These are phyloP conservation scores for Notarius quadriscutis DNA, from an alignment of 2,113 vertebrate genomes.

Conservation along the genomic window DNA sequence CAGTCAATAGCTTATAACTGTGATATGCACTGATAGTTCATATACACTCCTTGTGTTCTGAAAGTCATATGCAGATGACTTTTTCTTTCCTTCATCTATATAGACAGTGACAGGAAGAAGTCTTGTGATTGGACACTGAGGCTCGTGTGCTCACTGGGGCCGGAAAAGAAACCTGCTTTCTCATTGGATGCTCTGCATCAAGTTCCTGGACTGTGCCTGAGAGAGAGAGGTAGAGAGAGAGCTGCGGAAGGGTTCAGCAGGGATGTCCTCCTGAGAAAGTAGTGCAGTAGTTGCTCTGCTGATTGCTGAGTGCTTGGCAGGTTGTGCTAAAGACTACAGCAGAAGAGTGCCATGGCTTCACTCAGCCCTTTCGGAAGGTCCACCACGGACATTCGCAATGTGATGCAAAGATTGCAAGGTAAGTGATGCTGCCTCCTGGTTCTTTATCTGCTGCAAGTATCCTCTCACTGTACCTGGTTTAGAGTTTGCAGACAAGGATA, in stretches of 20 bases:
- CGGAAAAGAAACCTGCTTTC: conserved; percentile 59
- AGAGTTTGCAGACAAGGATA: conserved; percentile 52
- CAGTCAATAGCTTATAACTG: not conserved
- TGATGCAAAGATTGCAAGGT: conserved; percentile 97
- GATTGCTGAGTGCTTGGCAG: conserved; percentile 30
- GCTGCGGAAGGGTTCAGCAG: conserved; percentile 53
- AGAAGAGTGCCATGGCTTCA: conserved; percentile 77
- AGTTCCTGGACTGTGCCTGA: conserved; percentile 41
- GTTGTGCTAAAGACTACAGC: conserved; percentile 40
- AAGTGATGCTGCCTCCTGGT: conserved; percentile 58
- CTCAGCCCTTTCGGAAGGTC: conserved; percentile 68
- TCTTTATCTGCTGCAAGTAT: not conserved
- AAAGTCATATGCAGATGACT: conserved; percentile 5
- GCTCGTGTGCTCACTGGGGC: conserved; percentile 43
- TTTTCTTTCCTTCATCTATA: conserved; percentile 57
- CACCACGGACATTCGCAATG: conserved; percentile 85
- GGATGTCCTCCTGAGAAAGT: conserved; percentile 60
- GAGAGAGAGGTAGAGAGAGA: conserved; percentile 46
- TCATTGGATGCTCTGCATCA: conserved; percentile 53
- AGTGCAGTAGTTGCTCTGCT: conserved; percentile 41
- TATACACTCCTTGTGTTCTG: not conserved
- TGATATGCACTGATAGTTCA: not conserved
- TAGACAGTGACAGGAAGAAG: conserved; percentile 58
- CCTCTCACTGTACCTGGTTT: not conserved
- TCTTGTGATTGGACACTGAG: conserved; percentile 59